These are phyloP conservation scores for Chouioia cunea DNA, from an alignment of 2,888 invertebrate species.

Conservation along the genomic window DNA sequence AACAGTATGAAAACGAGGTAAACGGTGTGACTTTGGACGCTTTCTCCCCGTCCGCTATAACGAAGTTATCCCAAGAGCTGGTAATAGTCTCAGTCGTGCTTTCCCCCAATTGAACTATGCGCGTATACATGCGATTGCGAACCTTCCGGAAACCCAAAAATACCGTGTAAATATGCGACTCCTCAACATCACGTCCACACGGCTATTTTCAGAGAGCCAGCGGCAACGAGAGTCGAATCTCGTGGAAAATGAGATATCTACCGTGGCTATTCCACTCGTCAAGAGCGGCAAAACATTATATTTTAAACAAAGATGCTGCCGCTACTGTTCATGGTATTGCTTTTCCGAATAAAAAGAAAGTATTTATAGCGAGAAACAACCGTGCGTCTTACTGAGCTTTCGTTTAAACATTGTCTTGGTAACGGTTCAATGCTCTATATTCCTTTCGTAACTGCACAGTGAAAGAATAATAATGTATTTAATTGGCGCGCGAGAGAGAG, in stretches of 20 bases:
- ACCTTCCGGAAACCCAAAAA: conserved; percentile 15
- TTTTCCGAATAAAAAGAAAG: no score
- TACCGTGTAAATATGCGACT: neutral
- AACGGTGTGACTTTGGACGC: conserved; percentile 51
- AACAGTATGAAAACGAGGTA: conserved; percentile 49
- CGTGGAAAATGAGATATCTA: conserved; percentile 27
- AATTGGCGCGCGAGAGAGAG: no score
- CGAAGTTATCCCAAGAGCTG: conserved; percentile 51
- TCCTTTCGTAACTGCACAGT: no score
- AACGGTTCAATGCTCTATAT: no score
- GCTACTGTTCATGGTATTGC: conserved; percentile 2
- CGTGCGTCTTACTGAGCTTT: no score
- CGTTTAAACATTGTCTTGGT: no score
- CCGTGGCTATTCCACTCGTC: no score
- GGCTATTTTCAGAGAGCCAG: no score
- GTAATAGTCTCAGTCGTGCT: conserved; percentile 49
- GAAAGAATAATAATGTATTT: no score
- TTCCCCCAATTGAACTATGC: conserved; percentile 29
- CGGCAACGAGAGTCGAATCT: no score
- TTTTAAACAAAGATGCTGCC: conserved; percentile 22
- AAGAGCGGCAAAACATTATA: conserved; percentile 19
- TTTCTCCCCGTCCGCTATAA: conserved; percentile 42
- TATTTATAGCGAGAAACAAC: no score
- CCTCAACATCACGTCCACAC: no score
- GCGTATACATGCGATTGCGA: conserved; percentile 7